Conservation (phyloP, 1,140 invertebrate species). For the Carposina sasakii region DNA sequence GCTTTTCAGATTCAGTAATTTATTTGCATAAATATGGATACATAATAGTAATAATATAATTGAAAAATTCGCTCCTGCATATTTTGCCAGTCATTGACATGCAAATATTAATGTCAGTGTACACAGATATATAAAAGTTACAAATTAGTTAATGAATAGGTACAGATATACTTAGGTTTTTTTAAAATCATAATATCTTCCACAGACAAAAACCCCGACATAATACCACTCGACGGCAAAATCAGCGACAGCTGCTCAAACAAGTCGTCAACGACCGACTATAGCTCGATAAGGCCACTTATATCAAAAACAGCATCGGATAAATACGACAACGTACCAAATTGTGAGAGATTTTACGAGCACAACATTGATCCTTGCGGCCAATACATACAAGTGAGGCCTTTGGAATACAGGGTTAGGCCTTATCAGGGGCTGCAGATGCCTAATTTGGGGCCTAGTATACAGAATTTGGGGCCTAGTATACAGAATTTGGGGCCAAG, state of each 20-base stretch:
- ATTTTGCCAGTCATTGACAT: too few relatives aligned
- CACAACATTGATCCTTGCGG: constrained; percentile 43
- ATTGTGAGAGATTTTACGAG: constrained; percentile 47
- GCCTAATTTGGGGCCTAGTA: constrained; percentile 45
- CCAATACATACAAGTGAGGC: constrained; percentile 52
- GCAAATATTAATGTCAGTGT: too few relatives aligned
- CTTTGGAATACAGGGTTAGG: constrained; percentile 41
- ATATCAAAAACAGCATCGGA: constrained; percentile 47
- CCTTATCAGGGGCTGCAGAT: constrained; percentile 35
- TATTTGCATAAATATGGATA: constrained; percentile 3
- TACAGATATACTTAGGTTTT: too few relatives aligned
- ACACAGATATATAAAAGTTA: too few relatives aligned
- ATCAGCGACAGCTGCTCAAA: constrained; percentile 57
- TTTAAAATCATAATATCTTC: too few relatives aligned
- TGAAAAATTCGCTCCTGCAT: too few relatives aligned
- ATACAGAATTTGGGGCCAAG: constrained; percentile 45
- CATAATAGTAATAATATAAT: not conserved
- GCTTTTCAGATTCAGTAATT: too few relatives aligned
- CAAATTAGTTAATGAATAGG: too few relatives aligned
- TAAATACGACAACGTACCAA: constrained; percentile 43
- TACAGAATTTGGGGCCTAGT: constrained; percentile 43
- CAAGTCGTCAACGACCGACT: constrained; percentile 57
- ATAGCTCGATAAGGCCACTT: constrained; percentile 49
- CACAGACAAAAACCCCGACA: constrained; percentile 65
- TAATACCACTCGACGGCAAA: constrained; percentile 61